These are phyloP conservation scores for Heliconius himera DNA, from an alignment of 1,140 invertebrate species.

Conservation along the genomic window DNA sequence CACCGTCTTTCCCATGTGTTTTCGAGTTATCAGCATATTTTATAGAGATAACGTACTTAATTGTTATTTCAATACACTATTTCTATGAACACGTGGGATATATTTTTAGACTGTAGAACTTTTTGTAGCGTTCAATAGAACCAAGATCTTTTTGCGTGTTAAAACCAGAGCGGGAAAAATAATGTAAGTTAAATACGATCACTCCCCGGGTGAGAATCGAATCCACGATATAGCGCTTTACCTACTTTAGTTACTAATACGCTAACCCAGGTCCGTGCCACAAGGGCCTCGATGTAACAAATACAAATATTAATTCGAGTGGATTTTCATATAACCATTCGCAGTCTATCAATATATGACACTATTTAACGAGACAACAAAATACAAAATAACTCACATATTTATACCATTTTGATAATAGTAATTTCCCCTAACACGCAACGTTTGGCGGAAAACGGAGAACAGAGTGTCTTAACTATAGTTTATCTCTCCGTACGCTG, in stretches of 20 bases:
- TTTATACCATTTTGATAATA: no score
- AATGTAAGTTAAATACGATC: no score
- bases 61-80: not conserved
- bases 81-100: not conserved
- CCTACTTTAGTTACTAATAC: no score
- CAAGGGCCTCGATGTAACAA: not conserved
- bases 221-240: not conserved
- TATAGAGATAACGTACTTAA: not conserved
- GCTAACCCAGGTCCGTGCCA: not conserved
- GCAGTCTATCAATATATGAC: no score
- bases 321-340: no score
- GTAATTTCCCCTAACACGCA: no score
- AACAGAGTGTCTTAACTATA: no score
- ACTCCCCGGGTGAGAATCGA: not conserved
- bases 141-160: no score
- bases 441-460: no score
- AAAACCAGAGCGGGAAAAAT: not conserved
- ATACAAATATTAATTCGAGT: not conserved
- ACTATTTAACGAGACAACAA: no score
- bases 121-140: not conserved
- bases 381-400: no score
- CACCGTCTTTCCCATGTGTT: slow-evolving; percentile 18
- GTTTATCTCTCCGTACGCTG: no score
- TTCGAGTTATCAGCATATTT: not conserved
- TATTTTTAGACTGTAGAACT: not conserved